Base-by-base conservation (phyloP, 2,797 vertebrate species). In the Naso thynnoides region DNA sequence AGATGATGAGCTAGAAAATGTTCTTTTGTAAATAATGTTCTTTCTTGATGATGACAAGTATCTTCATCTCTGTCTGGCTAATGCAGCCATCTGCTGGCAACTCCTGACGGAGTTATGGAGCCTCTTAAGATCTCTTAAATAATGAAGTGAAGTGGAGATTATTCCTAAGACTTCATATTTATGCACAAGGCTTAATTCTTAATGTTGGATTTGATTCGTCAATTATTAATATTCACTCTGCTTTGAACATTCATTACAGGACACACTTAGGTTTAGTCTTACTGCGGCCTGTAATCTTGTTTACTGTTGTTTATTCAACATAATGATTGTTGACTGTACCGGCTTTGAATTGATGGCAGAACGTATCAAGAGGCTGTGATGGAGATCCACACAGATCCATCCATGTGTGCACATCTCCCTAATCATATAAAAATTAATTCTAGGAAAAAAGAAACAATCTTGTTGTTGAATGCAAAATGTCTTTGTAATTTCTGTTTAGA, bases 41-140 rank as follows among this genome's bases (percentile, higher is more conserved):
- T 39, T 57, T 64, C 64, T 80, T 65, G 52, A 81, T 83, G 80
- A 86, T 83, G 77, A 86, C 86, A 87, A 79, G 36, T 78, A 80
- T 86, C 73, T 75, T 41, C 74, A 73, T 54, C 41, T 72, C 63
- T 81, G 62, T 82, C 56, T 82, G 67, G 56, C 73, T 82, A 83
- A 81, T 80, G 81, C 78, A 89, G 68, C 82, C 86, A 78, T 88
- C 87, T 89, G 82, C 75, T 79, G 48, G 78, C 56, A 86, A 62
- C 76, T 81, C 61, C 80, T 89, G 82, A 86, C 78, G 78, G 79
- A 82, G 73, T 83, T 85, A 86, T 78, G 55, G 58, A 81, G 70
- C 64, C 39, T 89, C 79, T 76, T 73, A 87, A 76, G 67, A 77
- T 63, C 50, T 87, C 60, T 68, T 89, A 48, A 86, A 88, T 87